A percentile compares a stretch with the other conserved stretches of the same genome.
These are phyloP conservation scores for Drosophila merina DNA, from an alignment of 2,888 invertebrate genomes.

Conservation along the genomic window DNA sequence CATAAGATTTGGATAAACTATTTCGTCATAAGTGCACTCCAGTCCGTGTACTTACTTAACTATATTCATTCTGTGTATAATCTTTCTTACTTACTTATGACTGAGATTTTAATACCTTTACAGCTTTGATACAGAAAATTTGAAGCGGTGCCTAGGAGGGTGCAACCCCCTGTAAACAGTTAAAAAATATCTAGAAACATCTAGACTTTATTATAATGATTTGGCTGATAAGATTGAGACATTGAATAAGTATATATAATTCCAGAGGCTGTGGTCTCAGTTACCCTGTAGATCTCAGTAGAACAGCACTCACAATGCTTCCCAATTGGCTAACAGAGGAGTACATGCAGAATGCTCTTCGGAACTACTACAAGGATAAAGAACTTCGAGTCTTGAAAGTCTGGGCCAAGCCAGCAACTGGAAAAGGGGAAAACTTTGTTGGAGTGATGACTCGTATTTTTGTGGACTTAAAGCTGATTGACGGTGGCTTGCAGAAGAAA, in stretches of 20 bases:
- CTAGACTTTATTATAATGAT: neutral
- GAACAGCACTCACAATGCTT: slow-evolving; percentile 33
- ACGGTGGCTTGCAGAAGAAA: slow-evolving; percentile 15
- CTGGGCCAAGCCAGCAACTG: slow-evolving; percentile 50
- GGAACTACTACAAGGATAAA: slow-evolving; percentile 38
- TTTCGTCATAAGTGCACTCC: neutral
- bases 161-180: neutral
- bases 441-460: slow-evolving; percentile 62
- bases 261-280: slow-evolving; percentile 5
- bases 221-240: slow-evolving; percentile 18
- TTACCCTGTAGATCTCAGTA: neutral
- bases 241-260: slow-evolving; percentile 32
- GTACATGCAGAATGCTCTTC: slow-evolving; percentile 54
- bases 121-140: neutral
- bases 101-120: neutral
- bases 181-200: neutral
- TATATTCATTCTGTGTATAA: too few relatives aligned
- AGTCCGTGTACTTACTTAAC: neutral
- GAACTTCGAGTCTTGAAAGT: slow-evolving; percentile 45
- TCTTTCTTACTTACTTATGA: too few relatives aligned
- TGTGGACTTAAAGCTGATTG: slow-evolving; percentile 35
- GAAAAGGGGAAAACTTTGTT: slow-evolving; percentile 66
- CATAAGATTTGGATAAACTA: neutral
- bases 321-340: slow-evolving; percentile 64
- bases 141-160: neutral